Evolutionary conservation across 2,797 vertebrate genomes (phyloP).

Genomic region (Anniella stebbinsi): DNA sequence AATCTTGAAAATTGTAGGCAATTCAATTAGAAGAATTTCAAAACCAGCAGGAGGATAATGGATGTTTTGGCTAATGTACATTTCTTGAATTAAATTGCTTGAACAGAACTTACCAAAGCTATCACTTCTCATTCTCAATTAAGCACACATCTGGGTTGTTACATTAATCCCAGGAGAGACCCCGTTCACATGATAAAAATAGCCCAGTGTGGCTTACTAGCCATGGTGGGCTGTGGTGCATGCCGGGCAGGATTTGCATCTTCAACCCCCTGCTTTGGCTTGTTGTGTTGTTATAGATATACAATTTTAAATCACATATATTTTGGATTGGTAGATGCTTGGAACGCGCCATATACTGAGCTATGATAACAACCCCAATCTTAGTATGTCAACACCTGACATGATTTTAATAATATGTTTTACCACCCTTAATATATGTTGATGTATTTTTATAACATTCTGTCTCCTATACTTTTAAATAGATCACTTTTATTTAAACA

Average conservation of each 20-base stretch:
- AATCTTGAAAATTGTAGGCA: not conserved
- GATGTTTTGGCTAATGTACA: not conserved
- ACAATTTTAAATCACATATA: not conserved
- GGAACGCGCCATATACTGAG: not conserved
- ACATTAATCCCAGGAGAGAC: not conserved
- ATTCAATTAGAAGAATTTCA: not conserved
- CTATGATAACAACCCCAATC: not conserved
- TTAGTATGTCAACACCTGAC: conserved; percentile 56
- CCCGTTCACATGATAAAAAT: too few species aligned
- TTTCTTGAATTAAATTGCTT: not conserved
- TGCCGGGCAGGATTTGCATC: too few species aligned
- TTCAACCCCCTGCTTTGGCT: too few species aligned
- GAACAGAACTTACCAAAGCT: not conserved
- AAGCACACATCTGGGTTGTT: not conserved
- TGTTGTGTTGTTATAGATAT: not conserved
- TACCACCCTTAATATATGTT: conserved; percentile 54
- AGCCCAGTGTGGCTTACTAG: too few species aligned
- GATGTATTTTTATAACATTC: conserved; percentile 40
- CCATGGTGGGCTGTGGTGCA: too few species aligned
- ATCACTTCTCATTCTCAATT: not conserved
- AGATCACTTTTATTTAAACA: conserved; percentile 23
- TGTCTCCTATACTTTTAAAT: conserved; percentile 31
- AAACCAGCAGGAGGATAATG: not conserved
- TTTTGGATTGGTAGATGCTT: not conserved
- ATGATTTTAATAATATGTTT: conserved; percentile 54